Percentiles rank a stretch among this genome's conserved stretches.
These are phyloP conservation scores for Stercorarius parasiticus DNA, from an alignment of 2,113 vertebrate genomes.

Conservation along the genomic window DNA sequence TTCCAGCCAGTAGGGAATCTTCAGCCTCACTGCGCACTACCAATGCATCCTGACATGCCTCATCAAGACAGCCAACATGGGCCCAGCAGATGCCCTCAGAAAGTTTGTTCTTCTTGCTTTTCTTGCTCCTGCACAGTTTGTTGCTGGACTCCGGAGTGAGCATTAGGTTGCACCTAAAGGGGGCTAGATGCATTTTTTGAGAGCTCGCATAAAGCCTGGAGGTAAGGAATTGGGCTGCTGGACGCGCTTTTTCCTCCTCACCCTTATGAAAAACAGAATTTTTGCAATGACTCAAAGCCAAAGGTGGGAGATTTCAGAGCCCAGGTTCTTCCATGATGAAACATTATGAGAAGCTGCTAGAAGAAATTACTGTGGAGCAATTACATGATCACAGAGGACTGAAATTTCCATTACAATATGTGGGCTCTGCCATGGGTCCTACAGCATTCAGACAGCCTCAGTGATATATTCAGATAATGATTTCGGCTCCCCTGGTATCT, in stretches of 20 bases:
- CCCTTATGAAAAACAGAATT: not conserved
- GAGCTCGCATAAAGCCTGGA: not conserved
- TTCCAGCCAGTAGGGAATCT: slow-evolving; percentile 88
- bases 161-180: not conserved
- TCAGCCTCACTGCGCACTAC: slow-evolving; percentile 88
- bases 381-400: not conserved
- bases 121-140: not conserved
- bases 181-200: not conserved
- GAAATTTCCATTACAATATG: not conserved
- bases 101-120: slow-evolving; percentile 44
- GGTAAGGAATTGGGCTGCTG: not conserved
- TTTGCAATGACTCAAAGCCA: not conserved
- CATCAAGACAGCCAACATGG: slow-evolving; percentile 63
- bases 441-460: not conserved
- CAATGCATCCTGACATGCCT: slow-evolving; percentile 84
- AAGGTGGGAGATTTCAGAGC: not conserved
- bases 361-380: not conserved
- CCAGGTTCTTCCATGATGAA: not conserved
- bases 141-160: not conserved
- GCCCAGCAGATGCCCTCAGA: slow-evolving; percentile 65
- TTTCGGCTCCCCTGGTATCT: slow-evolving; percentile 22
- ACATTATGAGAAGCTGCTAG: not conserved
- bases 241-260: not conserved
- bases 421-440: not conserved
- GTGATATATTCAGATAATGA: slow-evolving; percentile 15